Percentiles rank a stretch among this genome's conserved stretches.
phyloP scores from a whole-genome alignment of 1,140 invertebrate species.

The Wasmannia auropunctata region DNA sequence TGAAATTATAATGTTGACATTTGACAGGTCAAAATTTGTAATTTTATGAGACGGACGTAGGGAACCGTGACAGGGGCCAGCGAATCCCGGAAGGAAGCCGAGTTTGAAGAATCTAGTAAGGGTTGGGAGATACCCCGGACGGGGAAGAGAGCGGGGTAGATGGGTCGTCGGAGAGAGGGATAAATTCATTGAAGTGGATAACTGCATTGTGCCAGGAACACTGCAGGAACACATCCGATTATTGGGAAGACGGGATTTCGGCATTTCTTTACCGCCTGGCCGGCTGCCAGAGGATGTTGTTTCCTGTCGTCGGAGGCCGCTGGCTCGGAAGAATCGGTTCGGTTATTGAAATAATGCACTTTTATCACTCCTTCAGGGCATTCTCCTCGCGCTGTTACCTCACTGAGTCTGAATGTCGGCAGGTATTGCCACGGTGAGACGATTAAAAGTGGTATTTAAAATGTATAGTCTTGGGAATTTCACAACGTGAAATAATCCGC shows the following conservation, averaged over 20 bases:
- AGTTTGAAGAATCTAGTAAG: constrained; percentile 42
- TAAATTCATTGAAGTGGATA: constrained; percentile 83
- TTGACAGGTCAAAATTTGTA: background rate
- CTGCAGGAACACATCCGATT: constrained; percentile 83
- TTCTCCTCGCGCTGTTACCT: background rate
- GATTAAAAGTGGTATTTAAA: background rate
- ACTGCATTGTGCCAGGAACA: constrained; percentile 83
- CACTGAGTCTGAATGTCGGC: constrained; percentile 24
- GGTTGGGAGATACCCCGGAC: background rate
- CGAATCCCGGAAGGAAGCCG: constrained; percentile 2
- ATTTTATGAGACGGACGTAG: background rate
- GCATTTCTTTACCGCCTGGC: constrained; percentile 82
- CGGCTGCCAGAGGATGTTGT: constrained; percentile 82
- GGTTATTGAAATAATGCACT: constrained; percentile 84
- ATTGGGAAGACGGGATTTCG: constrained; percentile 82
- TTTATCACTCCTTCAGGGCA: constrained; percentile 77
- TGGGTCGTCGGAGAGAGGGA: constrained; percentile 65
- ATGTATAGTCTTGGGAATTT: background rate
- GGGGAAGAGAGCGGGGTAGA: constrained; percentile 20
- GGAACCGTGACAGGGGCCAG: background rate
- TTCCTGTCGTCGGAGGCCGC: constrained; percentile 81
- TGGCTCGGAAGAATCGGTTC: constrained; percentile 82
- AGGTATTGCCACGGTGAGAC: background rate
- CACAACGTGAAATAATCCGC: background rate
- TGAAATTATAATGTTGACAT: background rate